Base-by-base conservation (phyloP, 2,888 invertebrate species). In the Fragum sueziense region DNA sequence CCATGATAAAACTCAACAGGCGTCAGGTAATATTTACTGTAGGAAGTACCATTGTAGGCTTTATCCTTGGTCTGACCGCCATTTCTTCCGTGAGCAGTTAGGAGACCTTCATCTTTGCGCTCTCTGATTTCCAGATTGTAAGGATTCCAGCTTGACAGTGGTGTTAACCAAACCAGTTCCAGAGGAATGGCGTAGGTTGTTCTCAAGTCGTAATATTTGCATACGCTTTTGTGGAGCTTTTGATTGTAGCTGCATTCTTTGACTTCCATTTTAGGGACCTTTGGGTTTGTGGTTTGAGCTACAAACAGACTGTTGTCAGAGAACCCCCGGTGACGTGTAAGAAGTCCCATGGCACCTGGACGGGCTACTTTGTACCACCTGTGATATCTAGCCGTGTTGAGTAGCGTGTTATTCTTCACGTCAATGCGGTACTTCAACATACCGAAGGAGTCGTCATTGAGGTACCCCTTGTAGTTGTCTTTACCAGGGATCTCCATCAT, bases 101-200 rank as follows among this genome's bases (percentile, higher is more conserved):
- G 59, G 9, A 51, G 11, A 11, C 37, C 6, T 25, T 25, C 52
- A 31, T 27, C 14, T 22, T 29, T 54, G 2, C 41, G n/a, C 6
- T 68, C 59, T 11, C 34, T 3, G 14, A 78, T 20, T 0, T 52
- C 61, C 1, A 80, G 41, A 34, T 89, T 79, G 84, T 88, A 89
- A 6, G 91, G 91, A 69, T 91, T 91, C 91, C 91, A 91, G 27
- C 67, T 76, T 29, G 77, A 79, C 27, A 91, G 79, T 4, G 91
- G 91, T 0, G 90, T 91, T 68, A 87, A 29, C 86, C 87, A 91
- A 52, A 91, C 82, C 20, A 91, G 82, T 74, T 91, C 91, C 25
- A 91, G 76, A 0, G 91, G 91, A 20, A 91, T 87, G 25, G 91
- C 90, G 61, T 90, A 91, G 0, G 90, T 83, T 51, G 85, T 84